A percentile compares a stretch with the other conserved stretches of the same genome.
Conservation (phyloP, 2,797 vertebrate genomes). For the Melanotaenia trifasciata region DNA sequence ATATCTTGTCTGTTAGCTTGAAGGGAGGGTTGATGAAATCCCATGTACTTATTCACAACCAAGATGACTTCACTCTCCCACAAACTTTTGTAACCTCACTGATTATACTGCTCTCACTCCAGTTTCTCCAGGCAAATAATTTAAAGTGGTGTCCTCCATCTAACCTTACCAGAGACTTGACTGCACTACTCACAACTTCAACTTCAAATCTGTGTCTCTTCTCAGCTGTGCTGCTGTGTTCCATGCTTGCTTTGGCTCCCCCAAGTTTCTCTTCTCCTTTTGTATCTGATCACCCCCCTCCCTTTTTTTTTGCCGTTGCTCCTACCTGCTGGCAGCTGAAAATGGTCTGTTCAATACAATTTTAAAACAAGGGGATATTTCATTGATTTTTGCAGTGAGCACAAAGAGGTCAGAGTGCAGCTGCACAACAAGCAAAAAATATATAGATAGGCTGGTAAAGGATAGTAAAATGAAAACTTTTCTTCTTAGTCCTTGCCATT, state of each 20-base stretch:
- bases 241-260: constrained; percentile 21
- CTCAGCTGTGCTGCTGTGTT: constrained; percentile 25
- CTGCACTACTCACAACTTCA: constrained; percentile 45
- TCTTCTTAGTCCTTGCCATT: constrained; percentile 2
- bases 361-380: constrained; percentile 54
- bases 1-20: constrained; percentile 41
- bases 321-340: constrained; percentile 16
- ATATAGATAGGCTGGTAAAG: constrained; percentile 36
- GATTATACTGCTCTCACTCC: constrained; percentile 52
- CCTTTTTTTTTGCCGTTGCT: constrained; percentile 10
- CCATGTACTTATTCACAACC: constrained; percentile 38
- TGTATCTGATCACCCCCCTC: constrained; percentile 35
- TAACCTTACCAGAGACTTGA: constrained; percentile 61
- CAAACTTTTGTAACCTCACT: constrained; percentile 62
- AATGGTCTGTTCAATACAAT: constrained; percentile 37
- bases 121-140: constrained; percentile 45
- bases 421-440: constrained; percentile 26
- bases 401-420: constrained; percentile 43
- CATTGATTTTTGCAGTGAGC: constrained; percentile 46
- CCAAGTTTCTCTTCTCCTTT: constrained; percentile 25
- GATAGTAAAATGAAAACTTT: constrained; percentile 25
- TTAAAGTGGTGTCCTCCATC: constrained; percentile 62
- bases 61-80: constrained; percentile 57
- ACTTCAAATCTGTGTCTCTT: constrained; percentile 54
- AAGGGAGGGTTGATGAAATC: constrained; percentile 55